phyloP scores from a whole-genome alignment of 2,113 vertebrate species.

The Callospermophilus lateralis region DNA sequence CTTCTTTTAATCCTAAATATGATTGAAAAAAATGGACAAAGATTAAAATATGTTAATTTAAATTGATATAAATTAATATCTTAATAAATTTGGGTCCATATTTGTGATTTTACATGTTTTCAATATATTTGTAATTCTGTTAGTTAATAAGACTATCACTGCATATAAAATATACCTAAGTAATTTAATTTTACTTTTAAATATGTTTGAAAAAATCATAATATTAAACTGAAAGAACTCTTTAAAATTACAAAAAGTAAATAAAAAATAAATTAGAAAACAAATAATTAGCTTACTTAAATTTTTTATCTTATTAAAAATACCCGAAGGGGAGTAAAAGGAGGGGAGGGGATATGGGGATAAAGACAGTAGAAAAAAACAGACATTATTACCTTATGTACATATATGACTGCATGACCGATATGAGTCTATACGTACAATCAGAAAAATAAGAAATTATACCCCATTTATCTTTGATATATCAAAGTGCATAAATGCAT shows the following conservation, averaged over 20 bases:
- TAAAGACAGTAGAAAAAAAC: too few relatives aligned
- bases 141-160: neutral
- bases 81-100: neutral
- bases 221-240: neutral
- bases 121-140: neutral
- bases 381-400: too few relatives aligned
- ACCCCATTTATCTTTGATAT: too few relatives aligned
- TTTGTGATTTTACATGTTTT: neutral
- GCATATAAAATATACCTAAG: neutral
- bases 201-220: neutral
- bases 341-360: too few relatives aligned
- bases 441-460: too few relatives aligned
- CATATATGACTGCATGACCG: too few relatives aligned
- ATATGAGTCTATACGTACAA: too few relatives aligned
- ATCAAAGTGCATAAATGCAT: too few relatives aligned
- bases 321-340: neutral
- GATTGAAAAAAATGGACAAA: neutral
- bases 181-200: conserved; percentile 34
- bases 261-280: neutral
- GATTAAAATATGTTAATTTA: neutral
- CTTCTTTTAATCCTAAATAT: neutral
- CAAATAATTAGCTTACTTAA: neutral
- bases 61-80: neutral
- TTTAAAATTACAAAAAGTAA: neutral
- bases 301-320: neutral